phyloP scores from a whole-genome alignment of 2,797 vertebrate genomes.

The Spondyliosoma cantharus region DNA sequence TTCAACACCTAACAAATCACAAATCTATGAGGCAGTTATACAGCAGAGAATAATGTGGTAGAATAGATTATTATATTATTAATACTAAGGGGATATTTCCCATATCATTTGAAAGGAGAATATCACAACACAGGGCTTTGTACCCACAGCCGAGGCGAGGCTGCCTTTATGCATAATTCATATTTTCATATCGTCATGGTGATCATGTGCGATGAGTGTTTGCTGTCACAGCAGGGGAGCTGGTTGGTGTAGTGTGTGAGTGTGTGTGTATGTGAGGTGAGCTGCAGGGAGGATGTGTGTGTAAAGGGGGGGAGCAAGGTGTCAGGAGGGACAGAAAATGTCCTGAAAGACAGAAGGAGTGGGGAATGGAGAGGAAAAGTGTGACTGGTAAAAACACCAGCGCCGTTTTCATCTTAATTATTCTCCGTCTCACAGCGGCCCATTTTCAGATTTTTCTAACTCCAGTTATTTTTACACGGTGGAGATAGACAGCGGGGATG shows the following conservation, averaged over 20 bases:
- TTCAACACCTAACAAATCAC: conserved; percentile 50
- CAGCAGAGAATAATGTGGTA: conserved; percentile 51
- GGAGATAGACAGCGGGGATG: conserved; percentile 44
- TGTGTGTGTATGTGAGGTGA: conserved; percentile 37
- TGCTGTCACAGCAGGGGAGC: conserved; percentile 77
- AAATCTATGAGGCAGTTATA: conserved; percentile 37
- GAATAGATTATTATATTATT: conserved; percentile 78
- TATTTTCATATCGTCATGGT: conserved; percentile 83
- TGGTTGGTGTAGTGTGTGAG: conserved; percentile 52
- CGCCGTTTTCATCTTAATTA: conserved; percentile 58
- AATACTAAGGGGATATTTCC: conserved; percentile 78
- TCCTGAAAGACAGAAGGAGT: conserved; percentile 33
- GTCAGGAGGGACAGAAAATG: conserved; percentile 69
- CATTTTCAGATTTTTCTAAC: conserved; percentile 60
- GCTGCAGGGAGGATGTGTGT: conserved; percentile 39
- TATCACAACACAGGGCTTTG: conserved; percentile 78
- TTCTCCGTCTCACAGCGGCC: conserved; percentile 40
- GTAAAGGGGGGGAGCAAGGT: conserved; percentile 41
- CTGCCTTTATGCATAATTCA: conserved; percentile 82
- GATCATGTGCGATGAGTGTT: conserved; percentile 80
- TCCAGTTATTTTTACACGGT: conserved; percentile 63
- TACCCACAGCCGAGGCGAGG: conserved; percentile 75
- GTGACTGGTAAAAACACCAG: conserved; percentile 56
- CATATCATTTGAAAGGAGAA: conserved; percentile 73
- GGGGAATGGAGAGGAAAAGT: conserved; percentile 28